phyloP scores from a whole-genome alignment of 2,888 invertebrate genomes.

The Drosophila fulvimacula region DNA sequence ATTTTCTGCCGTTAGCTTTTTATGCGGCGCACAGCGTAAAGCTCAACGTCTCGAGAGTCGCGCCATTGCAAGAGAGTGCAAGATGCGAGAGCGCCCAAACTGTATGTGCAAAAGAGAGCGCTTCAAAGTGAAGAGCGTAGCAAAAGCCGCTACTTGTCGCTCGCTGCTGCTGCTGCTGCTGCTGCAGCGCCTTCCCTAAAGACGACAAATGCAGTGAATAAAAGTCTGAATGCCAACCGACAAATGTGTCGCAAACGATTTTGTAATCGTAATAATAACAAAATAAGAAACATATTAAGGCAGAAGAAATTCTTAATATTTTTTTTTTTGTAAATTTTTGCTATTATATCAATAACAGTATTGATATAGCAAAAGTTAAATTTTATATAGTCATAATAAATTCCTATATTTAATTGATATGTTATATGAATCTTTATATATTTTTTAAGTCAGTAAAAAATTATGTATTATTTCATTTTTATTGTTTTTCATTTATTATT shows the following conservation, averaged over 20 bases:
- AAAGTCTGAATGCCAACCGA: conserved; percentile 48
- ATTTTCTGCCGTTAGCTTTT: conserved; percentile 73
- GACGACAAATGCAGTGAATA: conserved; percentile 62
- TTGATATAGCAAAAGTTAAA: no score
- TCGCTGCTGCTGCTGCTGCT: conserved; percentile 27
- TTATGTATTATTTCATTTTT: no score
- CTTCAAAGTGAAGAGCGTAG: conserved; percentile 36
- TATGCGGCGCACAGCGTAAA: conserved; percentile 52
- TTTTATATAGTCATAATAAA: no score
- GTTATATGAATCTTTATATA: neutral
- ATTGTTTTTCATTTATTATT: neutral
- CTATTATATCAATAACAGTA: no score
- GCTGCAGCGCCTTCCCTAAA: conserved; percentile 56
- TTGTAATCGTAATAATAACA: neutral
- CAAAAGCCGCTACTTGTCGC: conserved; percentile 66
- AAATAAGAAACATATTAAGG: no score
- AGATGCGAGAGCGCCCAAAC: conserved; percentile 37
- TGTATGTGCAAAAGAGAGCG: conserved; percentile 28
- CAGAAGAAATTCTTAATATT: no score
- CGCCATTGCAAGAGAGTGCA: conserved; percentile 36
- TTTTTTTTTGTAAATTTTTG: no score
- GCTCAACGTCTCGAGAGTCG: conserved; percentile 53
- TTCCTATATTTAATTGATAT: no score
- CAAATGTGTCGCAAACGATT: conserved; percentile 37
- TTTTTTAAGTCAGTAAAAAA: neutral